Percentiles rank a stretch among this genome's conserved stretches.
These are phyloP conservation scores for Clarias platycephalus DNA, from an alignment of 2,797 vertebrate genomes.

Conservation along the genomic window DNA sequence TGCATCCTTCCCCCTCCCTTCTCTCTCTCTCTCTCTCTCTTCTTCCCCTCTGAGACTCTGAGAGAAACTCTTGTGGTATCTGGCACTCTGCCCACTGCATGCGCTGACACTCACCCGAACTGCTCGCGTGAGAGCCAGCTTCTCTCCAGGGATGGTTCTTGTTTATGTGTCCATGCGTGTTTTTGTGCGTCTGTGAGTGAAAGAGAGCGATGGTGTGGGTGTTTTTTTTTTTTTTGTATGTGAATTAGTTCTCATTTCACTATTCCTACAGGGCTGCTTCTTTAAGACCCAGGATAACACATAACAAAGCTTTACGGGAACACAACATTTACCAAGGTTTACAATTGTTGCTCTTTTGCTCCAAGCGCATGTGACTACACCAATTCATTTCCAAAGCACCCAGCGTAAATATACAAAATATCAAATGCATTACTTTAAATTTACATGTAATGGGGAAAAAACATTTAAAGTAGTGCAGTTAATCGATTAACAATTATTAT, in stretches of 20 bases:
- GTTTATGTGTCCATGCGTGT: conserved; percentile 46
- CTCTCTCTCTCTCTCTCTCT: conserved; percentile 28
- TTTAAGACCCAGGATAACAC: not conserved
- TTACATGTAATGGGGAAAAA: not conserved
- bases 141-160: conserved; percentile 55
- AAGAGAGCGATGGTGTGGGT: conserved; percentile 3
- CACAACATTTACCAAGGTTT: not conserved
- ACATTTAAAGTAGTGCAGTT: not conserved
- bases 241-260: conserved; percentile 18
- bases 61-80: conserved; percentile 51
- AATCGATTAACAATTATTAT: too few relatives aligned
- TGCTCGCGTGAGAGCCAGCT: conserved; percentile 67
- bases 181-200: conserved; percentile 21
- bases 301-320: not conserved
- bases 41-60: conserved; percentile 52
- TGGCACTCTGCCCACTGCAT: conserved; percentile 65
- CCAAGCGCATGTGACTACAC: not conserved
- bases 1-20: conserved; percentile 30
- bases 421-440: not conserved
- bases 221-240: conserved; percentile 10
- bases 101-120: conserved; percentile 65
- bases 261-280: conserved; percentile 19
- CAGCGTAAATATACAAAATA: not conserved
- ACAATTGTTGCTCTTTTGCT: not conserved
- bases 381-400: not conserved